phyloP scores from a whole-genome alignment of 2,113 vertebrate species.

The Cheirogaleus medius region DNA sequence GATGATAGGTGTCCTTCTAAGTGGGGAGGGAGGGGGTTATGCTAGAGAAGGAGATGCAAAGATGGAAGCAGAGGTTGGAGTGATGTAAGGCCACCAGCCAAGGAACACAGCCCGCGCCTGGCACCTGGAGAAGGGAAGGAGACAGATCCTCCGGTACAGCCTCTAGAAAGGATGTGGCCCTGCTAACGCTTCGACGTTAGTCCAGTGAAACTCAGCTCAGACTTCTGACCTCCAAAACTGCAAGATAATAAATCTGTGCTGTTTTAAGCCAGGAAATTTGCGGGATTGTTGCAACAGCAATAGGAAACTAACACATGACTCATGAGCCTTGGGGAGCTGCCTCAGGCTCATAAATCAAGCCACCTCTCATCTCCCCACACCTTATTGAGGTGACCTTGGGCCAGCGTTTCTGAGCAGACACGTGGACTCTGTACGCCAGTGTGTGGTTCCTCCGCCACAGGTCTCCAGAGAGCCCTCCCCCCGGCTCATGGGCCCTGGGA shows the following conservation, averaged over 20 bases:
- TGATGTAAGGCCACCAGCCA: background rate
- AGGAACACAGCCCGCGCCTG: background rate
- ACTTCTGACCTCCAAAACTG: background rate
- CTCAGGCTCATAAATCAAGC: background rate
- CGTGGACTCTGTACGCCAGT: too few species aligned
- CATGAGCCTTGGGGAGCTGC: background rate
- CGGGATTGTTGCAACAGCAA: background rate
- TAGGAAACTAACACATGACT: conserved; percentile 2
- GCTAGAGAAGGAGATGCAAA: background rate
- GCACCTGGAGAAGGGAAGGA: background rate
- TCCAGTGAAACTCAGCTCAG: background rate
- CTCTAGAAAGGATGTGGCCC: background rate
- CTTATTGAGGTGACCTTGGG: background rate
- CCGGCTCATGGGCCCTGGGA: background rate
- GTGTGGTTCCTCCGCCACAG: background rate
- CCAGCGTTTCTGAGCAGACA: background rate
- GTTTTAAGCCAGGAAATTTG: background rate
- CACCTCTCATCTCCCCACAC: background rate
- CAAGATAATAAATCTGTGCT: background rate
- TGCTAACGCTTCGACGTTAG: background rate
- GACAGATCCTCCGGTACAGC: background rate
- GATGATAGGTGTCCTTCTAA: too few species aligned
- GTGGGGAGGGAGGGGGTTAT: background rate
- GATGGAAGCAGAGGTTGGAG: background rate
- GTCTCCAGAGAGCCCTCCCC: background rate